Evolutionary conservation across 2,797 vertebrate genomes (phyloP), one percentile per base, ranked within the genome.

Genomic region (Poeciliopsis gracilis): DNA sequence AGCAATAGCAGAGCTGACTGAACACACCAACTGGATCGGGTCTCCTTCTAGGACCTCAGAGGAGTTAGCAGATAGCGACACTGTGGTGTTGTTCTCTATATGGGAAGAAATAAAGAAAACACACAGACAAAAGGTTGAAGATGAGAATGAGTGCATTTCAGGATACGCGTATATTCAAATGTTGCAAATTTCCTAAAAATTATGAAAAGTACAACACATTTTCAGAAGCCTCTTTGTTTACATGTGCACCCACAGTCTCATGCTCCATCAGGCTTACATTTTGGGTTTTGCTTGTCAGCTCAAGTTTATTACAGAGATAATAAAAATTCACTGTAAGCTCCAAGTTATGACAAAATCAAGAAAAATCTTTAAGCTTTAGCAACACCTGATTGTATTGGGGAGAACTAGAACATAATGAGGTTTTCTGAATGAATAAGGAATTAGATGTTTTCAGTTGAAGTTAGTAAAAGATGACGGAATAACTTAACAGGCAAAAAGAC

Each of bases 21-120:
- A 94, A 93, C 98, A 99, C 84, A 93, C 95, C 92, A 99, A 87
- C 87, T 94, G 96, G 90, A 99, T 94, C 82, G 90, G 94, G 47
- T 97, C 96, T 0, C 98, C 98, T 86, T 99, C 98, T 25, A 97
- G 93, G 80, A 98, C 94, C 84, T 92, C 94, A 0, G 97, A 97
- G 83, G 97, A 93, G 36, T 98, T 97, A 85, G 95, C 97, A 90
- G 95, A 92, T 87, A 99, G 91, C 4, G 96, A 96, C 90, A 97
- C 96, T 1, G 96, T 97, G 91, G 99, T 96, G 94, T 97, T 98
- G 94, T 97, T 99, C 93, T 97, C 98, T 99, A 79, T 38, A 33
- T 63, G 36, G 38, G 16, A 55, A 83, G 6, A 77, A 13, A 74
- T 59, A 55, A 77, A 33, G n/a, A 46, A 45, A 70, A 43, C 63